Base-by-base conservation (phyloP, 2,113 vertebrate genomes). In the Brachypodius melanocephalos region DNA sequence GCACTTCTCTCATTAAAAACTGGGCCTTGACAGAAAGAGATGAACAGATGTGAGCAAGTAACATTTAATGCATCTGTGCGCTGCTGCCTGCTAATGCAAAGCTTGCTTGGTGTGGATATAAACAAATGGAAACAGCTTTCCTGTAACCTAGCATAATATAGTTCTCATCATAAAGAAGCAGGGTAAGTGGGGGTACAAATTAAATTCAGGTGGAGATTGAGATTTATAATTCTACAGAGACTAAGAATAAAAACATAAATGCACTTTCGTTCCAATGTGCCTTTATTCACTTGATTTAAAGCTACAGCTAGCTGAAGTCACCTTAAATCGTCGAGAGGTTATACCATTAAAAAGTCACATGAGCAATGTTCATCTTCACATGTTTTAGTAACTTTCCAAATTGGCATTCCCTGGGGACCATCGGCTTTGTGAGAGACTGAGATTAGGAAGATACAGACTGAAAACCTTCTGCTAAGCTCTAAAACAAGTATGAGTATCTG, bases 181-280 rank as follows among this genome's bases (percentile, higher is more conserved):
- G 52, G 25, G 1, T 75, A 67, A 90, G 45, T 43, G 17, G 34
- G 36, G 40, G 36, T 67, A 62, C 78, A 93, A 84, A 92, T 79
- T 84, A 58, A 51, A 65, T 49, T 94, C 72, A 78, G 2, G 2
- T 40, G 49, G 29, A 91, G 58, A 24, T 18, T 40, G 65, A 91
- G 95, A 96, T 96, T 91, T 95, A 93, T 89, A 95, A 88, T 95
- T 95, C 94, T 95, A 59, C 10, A 55, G 95, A 96, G 91, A 88
- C 88, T 40, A 66, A 86, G 87, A 85, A 92, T 59, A 78, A 97
- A 95, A 93, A 83, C 82, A 89, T 76, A 95, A 94, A 95, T 83
- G 80, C 74, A 76, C 66, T 96, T 96, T 79, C 66, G 36, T 94
- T 90, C 85, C 85, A 73, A 62, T 42, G 20, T 68, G 55, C 71